Evolutionary conservation across 1,140 invertebrate genomes (phyloP).

Genomic region (Diorhabda carinulata): DNA sequence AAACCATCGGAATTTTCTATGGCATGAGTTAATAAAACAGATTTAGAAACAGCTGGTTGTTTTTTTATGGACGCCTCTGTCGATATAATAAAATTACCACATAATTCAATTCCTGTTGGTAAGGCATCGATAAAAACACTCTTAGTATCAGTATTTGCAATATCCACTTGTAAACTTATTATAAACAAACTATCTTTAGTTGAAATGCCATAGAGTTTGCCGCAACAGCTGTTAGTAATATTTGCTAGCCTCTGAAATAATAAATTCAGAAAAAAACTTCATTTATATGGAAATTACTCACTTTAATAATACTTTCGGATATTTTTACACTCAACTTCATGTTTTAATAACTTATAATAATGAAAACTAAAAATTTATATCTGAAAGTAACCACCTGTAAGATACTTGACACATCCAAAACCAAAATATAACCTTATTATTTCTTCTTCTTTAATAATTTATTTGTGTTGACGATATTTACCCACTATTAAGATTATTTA

Average conservation of each 20-base stretch:
- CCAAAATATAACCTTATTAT: too few relatives aligned
- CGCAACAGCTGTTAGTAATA: conserved; percentile 56
- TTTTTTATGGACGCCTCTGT: conserved; percentile 19
- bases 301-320: conserved; percentile 11
- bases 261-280: not conserved
- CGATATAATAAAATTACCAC: conserved; percentile 50
- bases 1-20: conserved; percentile 69
- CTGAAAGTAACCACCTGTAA: too few relatives aligned
- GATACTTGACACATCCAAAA: too few relatives aligned
- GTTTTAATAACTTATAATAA: not conserved
- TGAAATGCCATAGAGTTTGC: conserved; percentile 69
- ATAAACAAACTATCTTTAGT: conserved; percentile 66
- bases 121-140: conserved; percentile 56
- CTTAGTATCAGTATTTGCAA: conserved; percentile 47
- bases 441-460: too few relatives aligned
- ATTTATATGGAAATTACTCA: not conserved
- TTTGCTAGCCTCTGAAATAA: conserved; percentile 55
- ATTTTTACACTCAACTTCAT: conserved; percentile 12
- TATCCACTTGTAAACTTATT: conserved; percentile 60
- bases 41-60: conserved; percentile 19
- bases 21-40: conserved; percentile 50
- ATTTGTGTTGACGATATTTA: too few relatives aligned
- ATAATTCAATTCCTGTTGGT: conserved; percentile 70
- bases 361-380: not conserved
- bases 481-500: too few relatives aligned